These are phyloP conservation scores for Tarsius wallacei DNA, from an alignment of 2,797 vertebrate genomes.

Conservation along the genomic window DNA sequence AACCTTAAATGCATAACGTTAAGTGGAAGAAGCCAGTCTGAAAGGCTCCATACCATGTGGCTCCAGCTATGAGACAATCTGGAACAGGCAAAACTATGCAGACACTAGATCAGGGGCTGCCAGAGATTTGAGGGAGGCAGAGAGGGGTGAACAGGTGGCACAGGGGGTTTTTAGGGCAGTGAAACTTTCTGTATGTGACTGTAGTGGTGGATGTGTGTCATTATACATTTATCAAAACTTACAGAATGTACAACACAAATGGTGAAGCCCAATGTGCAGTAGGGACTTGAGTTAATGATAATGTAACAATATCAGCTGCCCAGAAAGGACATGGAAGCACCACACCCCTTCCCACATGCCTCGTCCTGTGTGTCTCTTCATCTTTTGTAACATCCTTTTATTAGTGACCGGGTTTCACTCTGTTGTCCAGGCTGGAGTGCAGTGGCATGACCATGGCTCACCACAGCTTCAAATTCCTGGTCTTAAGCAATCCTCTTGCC, in stretches of 20 bases:
- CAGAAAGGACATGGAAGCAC: background rate
- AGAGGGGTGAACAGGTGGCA: background rate
- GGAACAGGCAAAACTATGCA: background rate
- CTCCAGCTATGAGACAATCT: background rate
- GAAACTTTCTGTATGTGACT: background rate
- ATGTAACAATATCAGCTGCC: background rate
- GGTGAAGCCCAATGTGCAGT: background rate
- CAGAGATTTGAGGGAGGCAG: background rate
- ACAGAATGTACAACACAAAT: too few species aligned
- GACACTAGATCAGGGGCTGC: background rate
- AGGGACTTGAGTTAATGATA: background rate
- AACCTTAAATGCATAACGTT: background rate
- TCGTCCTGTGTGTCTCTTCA: background rate
- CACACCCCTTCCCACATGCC: fast-evolving
- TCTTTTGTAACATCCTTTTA: background rate
- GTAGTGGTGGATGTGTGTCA: fast-evolving
- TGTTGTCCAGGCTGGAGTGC: background rate
- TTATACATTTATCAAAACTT: background rate
- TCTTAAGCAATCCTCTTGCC: background rate
- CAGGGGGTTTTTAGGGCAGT: background rate
- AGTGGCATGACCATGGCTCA: background rate
- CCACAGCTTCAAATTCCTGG: background rate
- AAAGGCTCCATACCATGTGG: background rate
- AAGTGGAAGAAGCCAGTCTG: background rate
- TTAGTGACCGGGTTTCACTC: background rate